phyloP scores from a whole-genome alignment of 1,140 invertebrate species.

The Conus betulinus region DNA sequence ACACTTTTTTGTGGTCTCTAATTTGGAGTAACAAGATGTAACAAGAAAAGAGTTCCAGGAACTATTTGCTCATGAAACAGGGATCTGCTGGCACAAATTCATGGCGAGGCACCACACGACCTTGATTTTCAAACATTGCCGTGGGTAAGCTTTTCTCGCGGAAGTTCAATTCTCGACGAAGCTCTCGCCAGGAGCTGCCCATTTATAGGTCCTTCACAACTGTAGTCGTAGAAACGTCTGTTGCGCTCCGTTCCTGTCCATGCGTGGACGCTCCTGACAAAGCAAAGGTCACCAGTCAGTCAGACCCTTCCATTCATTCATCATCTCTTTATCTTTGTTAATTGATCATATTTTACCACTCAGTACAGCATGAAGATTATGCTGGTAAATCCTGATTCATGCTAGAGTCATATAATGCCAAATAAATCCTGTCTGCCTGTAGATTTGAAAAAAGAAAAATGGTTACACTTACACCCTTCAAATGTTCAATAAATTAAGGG shows the following conservation, averaged over 20 bases:
- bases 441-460: no score
- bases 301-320: neutral
- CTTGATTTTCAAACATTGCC: conserved; percentile 3
- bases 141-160: conserved; percentile 28
- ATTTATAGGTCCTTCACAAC: conserved; percentile 63
- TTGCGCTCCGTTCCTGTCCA: conserved; percentile 60
- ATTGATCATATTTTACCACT: neutral
- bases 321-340: neutral
- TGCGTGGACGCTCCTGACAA: conserved; percentile 54
- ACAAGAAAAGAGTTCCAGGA: neutral
- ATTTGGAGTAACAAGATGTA: neutral
- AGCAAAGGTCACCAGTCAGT: conserved; percentile 37
- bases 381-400: no score
- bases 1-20: neutral
- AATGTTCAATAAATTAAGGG: no score
- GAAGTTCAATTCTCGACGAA: conserved; percentile 43
- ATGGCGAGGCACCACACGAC: conserved; percentile 8
- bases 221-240: conserved; percentile 62
- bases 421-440: no score
- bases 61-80: conserved; percentile 20
- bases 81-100: conserved; percentile 27
- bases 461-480: no score
- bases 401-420: no score
- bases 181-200: conserved; percentile 33
- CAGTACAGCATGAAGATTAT: neutral